Evolutionary conservation across 2,888 invertebrate species (phyloP).

Genomic region (Iselma pallidipennis): DNA sequence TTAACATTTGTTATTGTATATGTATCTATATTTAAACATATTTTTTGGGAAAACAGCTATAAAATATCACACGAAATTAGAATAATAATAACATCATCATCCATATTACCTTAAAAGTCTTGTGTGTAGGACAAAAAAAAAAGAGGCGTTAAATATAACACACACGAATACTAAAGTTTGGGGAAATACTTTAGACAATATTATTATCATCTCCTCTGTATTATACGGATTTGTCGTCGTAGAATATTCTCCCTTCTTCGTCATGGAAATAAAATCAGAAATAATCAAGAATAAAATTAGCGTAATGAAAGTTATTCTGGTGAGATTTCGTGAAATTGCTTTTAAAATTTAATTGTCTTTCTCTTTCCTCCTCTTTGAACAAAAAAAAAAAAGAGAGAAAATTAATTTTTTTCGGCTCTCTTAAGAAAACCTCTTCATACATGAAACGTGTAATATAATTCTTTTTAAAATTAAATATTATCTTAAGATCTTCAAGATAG

Average conservation of each 20-base stretch:
- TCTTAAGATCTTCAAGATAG: neutral
- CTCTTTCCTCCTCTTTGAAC: too few relatives aligned
- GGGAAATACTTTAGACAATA: neutral
- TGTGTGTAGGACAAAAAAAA: neutral
- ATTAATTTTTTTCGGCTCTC: too few relatives aligned
- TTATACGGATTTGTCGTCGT: too few relatives aligned
- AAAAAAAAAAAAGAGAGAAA: too few relatives aligned
- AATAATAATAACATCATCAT: too few relatives aligned
- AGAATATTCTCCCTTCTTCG: neutral
- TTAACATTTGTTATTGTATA: constrained; percentile 6
- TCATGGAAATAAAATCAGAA: neutral
- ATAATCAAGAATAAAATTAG: neutral
- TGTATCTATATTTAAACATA: too few relatives aligned
- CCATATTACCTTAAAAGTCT: neutral
- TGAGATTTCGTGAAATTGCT: neutral
- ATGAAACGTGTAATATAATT: too few relatives aligned
- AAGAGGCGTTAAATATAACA: neutral
- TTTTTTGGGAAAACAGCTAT: neutral
- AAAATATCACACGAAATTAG: too few relatives aligned
- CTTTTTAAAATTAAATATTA: neutral
- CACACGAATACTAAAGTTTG: neutral
- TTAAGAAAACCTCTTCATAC: too few relatives aligned
- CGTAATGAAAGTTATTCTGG: neutral
- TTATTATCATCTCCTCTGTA: neutral
- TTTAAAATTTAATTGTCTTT: neutral